Evolutionary conservation across 1,140 invertebrate species (phyloP), one percentile per base, ranked within the genome.

Genomic region (Augochlora pura): DNA sequence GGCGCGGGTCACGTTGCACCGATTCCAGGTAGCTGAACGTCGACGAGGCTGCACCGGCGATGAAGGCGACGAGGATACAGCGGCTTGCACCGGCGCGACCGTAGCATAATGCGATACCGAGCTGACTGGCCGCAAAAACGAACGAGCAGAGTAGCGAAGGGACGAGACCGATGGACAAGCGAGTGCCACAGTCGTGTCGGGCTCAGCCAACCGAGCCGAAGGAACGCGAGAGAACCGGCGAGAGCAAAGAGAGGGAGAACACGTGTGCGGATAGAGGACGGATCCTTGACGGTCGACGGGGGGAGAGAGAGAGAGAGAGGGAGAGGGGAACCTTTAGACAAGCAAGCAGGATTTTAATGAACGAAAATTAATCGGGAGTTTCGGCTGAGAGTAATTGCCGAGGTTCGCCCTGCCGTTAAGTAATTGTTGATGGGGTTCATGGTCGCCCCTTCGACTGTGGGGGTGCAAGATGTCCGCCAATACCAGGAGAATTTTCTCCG

Each of bases 81-180:
- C 68, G 65, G 25, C 69, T 60, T 73, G 10, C 62, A 81, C 49
- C 75, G 52, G 23, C 78, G 72, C 77, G 70, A 85, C 83, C 80
- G 80, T 85, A 81, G 78, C 85, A 88, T 88, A 85, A 87, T 88
- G 80, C 86, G 86, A 87, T 84, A 84, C 80, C 70, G 83, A 85
- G 77, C 83, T 84, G 62, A 87, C 87, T 81, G 86, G 72, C 67
- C 77, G 64, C 82, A 73, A 57, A 86, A 81, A 69, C 49, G 64
- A 57, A 39, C 32, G 46, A 67, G 69, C 23, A 72, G 65, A 52
- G 52, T 52, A 82, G 81, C 64, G 72, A 77, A 69, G 69, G 72
- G 72, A 81, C 79, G 75, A 70, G 57, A 81, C 69, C 75, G 70
- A 86, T 63, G 71, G 71, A 77, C 80, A 75, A 54, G 49, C 76